These are phyloP conservation scores for Cosmia trapezina DNA, from an alignment of 2,888 invertebrate genomes.

Conservation along the genomic window DNA sequence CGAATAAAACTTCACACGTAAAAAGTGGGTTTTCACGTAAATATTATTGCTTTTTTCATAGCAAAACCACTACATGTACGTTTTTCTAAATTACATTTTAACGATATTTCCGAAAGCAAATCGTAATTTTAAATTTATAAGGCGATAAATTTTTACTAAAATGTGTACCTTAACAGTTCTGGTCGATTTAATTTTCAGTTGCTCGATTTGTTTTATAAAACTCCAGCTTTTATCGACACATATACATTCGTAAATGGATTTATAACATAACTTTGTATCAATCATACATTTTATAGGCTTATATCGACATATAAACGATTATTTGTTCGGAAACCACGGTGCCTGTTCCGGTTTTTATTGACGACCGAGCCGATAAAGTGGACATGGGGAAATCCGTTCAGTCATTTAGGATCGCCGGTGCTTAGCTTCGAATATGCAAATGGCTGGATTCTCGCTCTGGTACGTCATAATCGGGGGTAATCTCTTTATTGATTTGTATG, in stretches of 20 bases:
- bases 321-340: constrained; percentile 71
- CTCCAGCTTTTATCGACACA: constrained; percentile 5
- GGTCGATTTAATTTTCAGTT: constrained; percentile 19
- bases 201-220: constrained; percentile 8
- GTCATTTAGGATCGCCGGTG: constrained; percentile 66
- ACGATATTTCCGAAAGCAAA: not conserved
- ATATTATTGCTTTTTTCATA: not conserved
- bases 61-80: not conserved
- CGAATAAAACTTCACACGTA: not conserved
- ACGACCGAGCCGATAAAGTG: constrained; percentile 72
- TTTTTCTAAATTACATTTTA: not conserved
- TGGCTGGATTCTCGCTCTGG: constrained; percentile 26
- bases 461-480: constrained; percentile 34
- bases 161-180: constrained; percentile 41
- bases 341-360: constrained; percentile 71
- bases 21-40: constrained; percentile 1
- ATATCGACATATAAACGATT: constrained; percentile 66
- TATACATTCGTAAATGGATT: constrained; percentile 19
- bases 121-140: constrained; percentile 6
- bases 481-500: constrained; percentile 37
- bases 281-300: constrained; percentile 43
- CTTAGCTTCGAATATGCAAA: constrained; percentile 63
- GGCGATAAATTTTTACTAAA: constrained; percentile 19
- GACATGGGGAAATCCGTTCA: constrained; percentile 68
- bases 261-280: constrained; percentile 34